Conservation (phyloP, 2,888 invertebrate species). For the Cheilosia impressa region DNA sequence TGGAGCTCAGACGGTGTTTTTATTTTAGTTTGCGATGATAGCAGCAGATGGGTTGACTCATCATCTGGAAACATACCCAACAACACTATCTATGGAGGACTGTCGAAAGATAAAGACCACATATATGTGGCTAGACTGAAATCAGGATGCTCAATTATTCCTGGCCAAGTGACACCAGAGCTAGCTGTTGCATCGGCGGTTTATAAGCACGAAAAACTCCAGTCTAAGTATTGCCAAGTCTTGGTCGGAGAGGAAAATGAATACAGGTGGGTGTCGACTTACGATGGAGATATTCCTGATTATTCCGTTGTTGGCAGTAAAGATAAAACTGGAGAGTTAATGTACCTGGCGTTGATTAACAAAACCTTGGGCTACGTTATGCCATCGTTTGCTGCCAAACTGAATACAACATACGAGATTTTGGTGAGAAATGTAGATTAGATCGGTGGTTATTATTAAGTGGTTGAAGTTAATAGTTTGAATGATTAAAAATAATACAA, state of each 20-base stretch:
- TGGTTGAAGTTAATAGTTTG: too few relatives aligned
- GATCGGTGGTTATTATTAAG: not conserved
- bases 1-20: not conserved
- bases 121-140: slow-evolving; percentile 47
- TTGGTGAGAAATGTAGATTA: slow-evolving; percentile 15
- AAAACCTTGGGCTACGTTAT: slow-evolving; percentile 10
- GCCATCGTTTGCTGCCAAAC: not conserved
- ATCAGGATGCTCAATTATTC: slow-evolving; percentile 43
- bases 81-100: slow-evolving; percentile 27
- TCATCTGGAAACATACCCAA: slow-evolving; percentile 23
- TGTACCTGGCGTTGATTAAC: slow-evolving; percentile 15
- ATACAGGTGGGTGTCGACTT: slow-evolving; percentile 25
- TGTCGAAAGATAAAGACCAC: not conserved
- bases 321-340: slow-evolving; percentile 31
- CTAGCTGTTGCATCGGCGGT: slow-evolving; percentile 18
- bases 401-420: slow-evolving; percentile 23
- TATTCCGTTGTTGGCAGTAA: slow-evolving; percentile 41
- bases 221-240: slow-evolving; percentile 32
- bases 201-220: slow-evolving; percentile 1
- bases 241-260: slow-evolving; percentile 21
- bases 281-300: slow-evolving; percentile 34
- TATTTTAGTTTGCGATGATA: slow-evolving; percentile 26
- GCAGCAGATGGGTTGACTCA: slow-evolving; percentile 34
- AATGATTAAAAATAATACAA: too few relatives aligned
- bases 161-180: slow-evolving; percentile 29